Conservation (phyloP, 1,140 invertebrate genomes). For the Gonioctena quinquepunctata region DNA sequence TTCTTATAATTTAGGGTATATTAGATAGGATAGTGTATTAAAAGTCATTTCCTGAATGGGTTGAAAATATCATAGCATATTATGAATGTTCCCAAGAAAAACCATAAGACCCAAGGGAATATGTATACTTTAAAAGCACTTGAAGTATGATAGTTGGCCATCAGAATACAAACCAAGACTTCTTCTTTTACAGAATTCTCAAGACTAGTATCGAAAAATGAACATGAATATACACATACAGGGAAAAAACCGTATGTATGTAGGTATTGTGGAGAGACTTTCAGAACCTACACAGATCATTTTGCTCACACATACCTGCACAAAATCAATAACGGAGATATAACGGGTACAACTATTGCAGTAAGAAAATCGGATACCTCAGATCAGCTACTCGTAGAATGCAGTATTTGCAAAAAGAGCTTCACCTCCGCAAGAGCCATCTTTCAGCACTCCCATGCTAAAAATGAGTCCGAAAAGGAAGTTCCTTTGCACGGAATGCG, state of each 20-base stretch:
- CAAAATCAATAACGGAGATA: slow-evolving; percentile 14
- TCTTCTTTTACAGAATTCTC: slow-evolving; percentile 13
- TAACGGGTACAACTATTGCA: not conserved
- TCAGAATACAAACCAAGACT: no score
- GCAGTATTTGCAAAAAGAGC: slow-evolving; percentile 53
- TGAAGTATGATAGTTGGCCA: no score
- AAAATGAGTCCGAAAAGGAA: slow-evolving; percentile 59
- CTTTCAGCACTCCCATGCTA: slow-evolving; percentile 62
- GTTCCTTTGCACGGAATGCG: not conserved
- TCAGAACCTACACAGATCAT: slow-evolving; percentile 4
- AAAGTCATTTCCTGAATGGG: no score
- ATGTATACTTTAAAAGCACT: no score
- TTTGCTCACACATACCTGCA: slow-evolving; percentile 1
- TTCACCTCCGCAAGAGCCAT: slow-evolving; percentile 62
- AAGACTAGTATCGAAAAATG: not conserved
- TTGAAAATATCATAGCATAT: no score
- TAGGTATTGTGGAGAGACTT: slow-evolving; percentile 4
- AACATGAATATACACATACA: slow-evolving; percentile 10
- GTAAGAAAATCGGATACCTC: not conserved
- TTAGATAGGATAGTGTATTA: no score
- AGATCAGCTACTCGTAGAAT: slow-evolving; percentile 24
- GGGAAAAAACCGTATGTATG: slow-evolving; percentile 14
- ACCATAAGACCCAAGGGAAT: no score
- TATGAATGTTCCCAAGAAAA: no score
- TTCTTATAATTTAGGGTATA: no score